phyloP scores from a whole-genome alignment of 2,797 vertebrate species.

The Gymnopithys bicolor region DNA sequence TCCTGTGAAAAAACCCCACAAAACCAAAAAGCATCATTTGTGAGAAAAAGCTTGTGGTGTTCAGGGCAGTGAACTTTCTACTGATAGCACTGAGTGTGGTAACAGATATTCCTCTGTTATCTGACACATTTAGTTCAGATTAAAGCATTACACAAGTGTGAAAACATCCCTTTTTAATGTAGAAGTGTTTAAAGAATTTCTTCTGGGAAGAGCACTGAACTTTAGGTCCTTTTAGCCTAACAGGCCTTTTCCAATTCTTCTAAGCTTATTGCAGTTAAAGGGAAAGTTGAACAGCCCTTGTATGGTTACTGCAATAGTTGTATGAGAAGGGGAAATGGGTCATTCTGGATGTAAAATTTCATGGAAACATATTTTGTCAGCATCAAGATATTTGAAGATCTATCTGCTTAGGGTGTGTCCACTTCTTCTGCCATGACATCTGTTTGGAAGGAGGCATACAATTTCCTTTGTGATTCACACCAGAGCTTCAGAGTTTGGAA shows the following conservation, averaged over 20 bases:
- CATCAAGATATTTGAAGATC: slow-evolving; percentile 34
- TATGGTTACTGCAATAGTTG: not conserved
- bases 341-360: slow-evolving; percentile 29
- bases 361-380: slow-evolving; percentile 52
- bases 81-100: not conserved
- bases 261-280: not conserved
- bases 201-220: not conserved
- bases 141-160: not conserved
- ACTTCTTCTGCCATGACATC: slow-evolving; percentile 54
- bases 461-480: slow-evolving; percentile 50
- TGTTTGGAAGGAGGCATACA: slow-evolving; percentile 59
- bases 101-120: not conserved
- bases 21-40: not conserved
- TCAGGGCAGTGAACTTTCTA: not conserved
- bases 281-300: not conserved
- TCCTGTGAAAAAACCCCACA: not conserved
- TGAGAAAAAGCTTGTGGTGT: not conserved
- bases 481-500: slow-evolving; percentile 25
- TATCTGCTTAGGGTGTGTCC: slow-evolving; percentile 61
- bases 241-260: not conserved
- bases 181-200: not conserved
- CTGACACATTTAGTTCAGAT: not conserved
- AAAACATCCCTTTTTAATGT: not conserved
- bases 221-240: not conserved
- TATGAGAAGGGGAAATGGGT: not conserved